Percentiles rank a stretch among this genome's conserved stretches.
Evolutionary conservation across 37 sponge, comb jelly and placozoan genomes (phyloP).

Genomic region (Diacarnus erythraeanus): DNA sequence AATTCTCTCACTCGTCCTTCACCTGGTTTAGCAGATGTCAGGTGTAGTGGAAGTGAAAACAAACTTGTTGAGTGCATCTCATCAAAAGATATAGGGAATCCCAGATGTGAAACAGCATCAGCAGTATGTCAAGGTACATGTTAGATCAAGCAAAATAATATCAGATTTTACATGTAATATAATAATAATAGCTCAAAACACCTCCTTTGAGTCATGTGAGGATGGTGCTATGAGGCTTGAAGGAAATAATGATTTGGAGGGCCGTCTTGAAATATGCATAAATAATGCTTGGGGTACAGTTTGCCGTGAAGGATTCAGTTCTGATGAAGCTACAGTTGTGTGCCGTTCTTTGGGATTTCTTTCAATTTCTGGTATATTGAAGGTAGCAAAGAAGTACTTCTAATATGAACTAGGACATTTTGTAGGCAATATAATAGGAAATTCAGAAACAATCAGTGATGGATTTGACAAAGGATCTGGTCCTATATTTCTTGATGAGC

Average conservation of each 20-base stretch:
- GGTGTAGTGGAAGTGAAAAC: background rate
- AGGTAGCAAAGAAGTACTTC: too few relatives aligned
- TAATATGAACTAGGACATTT: too few relatives aligned
- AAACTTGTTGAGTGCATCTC: background rate
- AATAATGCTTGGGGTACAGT: constrained; percentile 42
- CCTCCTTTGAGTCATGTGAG: too few relatives aligned
- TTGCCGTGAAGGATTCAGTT: constrained; percentile 13
- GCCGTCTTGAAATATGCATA: constrained; percentile 18
- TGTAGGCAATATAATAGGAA: background rate
- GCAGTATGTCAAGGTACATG: constrained; percentile 17
- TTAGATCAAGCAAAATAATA: background rate
- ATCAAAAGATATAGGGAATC: too few relatives aligned
- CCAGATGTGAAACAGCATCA: constrained; percentile 5
- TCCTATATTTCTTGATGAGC: constrained; percentile 36
- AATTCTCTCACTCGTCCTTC: background rate
- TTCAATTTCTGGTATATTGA: background rate
- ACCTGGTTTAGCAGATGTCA: background rate
- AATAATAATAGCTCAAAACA: too few relatives aligned
- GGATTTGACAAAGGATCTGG: constrained; percentile 32
- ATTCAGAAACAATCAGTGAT: background rate
- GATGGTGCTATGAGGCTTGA: constrained; percentile 3
- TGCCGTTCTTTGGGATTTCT: background rate
- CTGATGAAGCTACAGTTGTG: constrained; percentile 29
- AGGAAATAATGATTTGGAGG: background rate
- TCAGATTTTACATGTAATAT: too few relatives aligned